Base-by-base conservation (phyloP, 1,140 invertebrate genomes). In the Homalodisca vitripennis region DNA sequence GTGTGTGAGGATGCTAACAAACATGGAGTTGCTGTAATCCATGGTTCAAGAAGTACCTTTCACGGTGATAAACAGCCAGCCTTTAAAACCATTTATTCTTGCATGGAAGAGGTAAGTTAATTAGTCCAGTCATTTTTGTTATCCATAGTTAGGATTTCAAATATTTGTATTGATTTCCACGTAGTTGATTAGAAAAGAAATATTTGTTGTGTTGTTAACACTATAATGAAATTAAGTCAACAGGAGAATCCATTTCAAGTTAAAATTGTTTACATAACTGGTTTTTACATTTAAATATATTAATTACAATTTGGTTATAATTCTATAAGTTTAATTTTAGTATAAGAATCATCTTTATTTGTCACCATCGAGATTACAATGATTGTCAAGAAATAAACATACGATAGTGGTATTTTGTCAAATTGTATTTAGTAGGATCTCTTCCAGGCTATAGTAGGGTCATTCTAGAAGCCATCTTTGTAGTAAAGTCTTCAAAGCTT, bases 21-120 rank as follows among this genome's bases (percentile, higher is more conserved):
- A 64, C 74, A 86, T n/a, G 95, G 95, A 3, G 87, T 94, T 14
- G 82, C 86, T 69, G 85, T 97, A 1, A 75, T 98, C n/a, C 96
- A 98, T 80, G 96, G 94, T 2, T 95, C 92, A 72, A 82, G 95
- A 66, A 86, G 89, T 13, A 90, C 89, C 30, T 97, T 97, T 79
- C 92, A 95, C 77, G 89, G 87, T 3, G 82, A 88, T 41, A 96
- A 94, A 79, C 92, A 97, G 75, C 93, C 93, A 0, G 86, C 92
- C 0, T 97, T 97, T 77, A 86, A 87, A 78, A 88, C 89, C 41
- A 83, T 94, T 31, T 94, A 89, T 77, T 77, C 80, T 71, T 84
- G 89, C 1, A 87, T 94, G 81, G 84, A 89, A 79, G 83, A 89
- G 73, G 86, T 84, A 77, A 72, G 53, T 71, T 68, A 17, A 30